Conservation (phyloP, 2,797 vertebrate species). For the Vespertilio murinus region DNA sequence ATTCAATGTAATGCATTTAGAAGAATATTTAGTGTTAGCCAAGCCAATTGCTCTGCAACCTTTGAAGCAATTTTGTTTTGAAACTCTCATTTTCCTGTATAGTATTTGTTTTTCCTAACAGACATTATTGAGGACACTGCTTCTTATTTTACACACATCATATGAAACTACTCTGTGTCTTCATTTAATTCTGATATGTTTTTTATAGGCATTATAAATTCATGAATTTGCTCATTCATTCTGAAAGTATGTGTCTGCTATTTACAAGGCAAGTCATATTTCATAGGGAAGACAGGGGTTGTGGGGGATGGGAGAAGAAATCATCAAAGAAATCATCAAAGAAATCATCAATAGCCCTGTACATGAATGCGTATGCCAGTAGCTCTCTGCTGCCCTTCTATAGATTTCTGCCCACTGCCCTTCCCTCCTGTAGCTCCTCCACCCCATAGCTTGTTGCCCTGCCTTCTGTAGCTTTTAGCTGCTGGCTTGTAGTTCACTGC, state of each 20-base stretch:
- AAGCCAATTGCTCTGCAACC: slow-evolving; percentile 81
- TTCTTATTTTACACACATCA: slow-evolving; percentile 64
- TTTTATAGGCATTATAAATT: neutral
- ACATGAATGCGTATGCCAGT: no score
- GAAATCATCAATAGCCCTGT: no score
- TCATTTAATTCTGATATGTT: slow-evolving; percentile 40
- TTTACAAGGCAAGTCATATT: neutral
- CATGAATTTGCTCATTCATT: neutral
- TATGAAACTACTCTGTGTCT: slow-evolving; percentile 58
- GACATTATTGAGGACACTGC: slow-evolving; percentile 55
- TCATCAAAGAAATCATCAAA: no score
- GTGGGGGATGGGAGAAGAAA: no score
- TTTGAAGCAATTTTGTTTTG: slow-evolving; percentile 80
- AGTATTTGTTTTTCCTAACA: slow-evolving; percentile 72
- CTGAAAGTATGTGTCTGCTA: neutral
- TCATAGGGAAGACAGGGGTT: no score
- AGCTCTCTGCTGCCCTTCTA: no score
- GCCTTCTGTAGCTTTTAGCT: no score
- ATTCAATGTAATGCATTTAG: slow-evolving; percentile 78
- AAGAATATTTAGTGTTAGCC: slow-evolving; percentile 70
- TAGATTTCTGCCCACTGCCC: no score
- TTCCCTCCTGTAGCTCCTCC: no score
- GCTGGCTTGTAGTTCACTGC: no score
- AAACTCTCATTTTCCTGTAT: slow-evolving; percentile 72
- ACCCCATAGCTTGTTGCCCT: no score